Evolutionary conservation across 2,113 vertebrate species (phyloP).

Genomic region (Ammodytes marinus): DNA sequence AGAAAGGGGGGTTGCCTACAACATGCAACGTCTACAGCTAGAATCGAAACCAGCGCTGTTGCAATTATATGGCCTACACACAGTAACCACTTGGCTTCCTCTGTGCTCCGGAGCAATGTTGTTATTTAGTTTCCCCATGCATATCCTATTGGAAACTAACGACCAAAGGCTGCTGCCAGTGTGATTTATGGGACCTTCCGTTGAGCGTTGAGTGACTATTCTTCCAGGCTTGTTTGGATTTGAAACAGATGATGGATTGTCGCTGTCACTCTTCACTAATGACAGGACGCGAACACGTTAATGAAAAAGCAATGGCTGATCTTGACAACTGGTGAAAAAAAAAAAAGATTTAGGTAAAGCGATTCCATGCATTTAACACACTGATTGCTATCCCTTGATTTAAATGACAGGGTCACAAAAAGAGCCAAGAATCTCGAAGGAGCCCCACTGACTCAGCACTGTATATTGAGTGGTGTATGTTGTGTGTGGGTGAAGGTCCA

Average conservation of each 20-base stretch:
- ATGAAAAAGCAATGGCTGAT: slow-evolving; percentile 14
- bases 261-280: neutral
- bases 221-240: neutral
- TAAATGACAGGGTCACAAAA: slow-evolving; percentile 58
- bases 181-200: slow-evolving; percentile 23
- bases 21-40: too few species aligned
- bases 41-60: too few species aligned
- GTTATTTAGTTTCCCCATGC: neutral
- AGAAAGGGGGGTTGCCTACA: too few species aligned
- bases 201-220: slow-evolving; percentile 13
- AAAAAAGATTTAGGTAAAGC: slow-evolving; percentile 22
- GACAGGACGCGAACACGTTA: slow-evolving; percentile 9
- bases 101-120: too few species aligned
- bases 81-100: too few species aligned
- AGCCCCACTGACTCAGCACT: slow-evolving; percentile 71
- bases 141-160: slow-evolving; percentile 28
- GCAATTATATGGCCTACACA: too few species aligned
- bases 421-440: slow-evolving; percentile 61
- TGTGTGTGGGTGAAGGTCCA: slow-evolving; percentile 11
- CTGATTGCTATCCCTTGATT: slow-evolving; percentile 61
- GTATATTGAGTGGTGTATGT: slow-evolving; percentile 59
- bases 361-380: slow-evolving; percentile 5
- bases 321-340: neutral
- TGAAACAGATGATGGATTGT: slow-evolving; percentile 16
- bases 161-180: slow-evolving; percentile 21